phyloP scores from a whole-genome alignment of 2,113 vertebrate species.

The Propithecus coquereli region DNA sequence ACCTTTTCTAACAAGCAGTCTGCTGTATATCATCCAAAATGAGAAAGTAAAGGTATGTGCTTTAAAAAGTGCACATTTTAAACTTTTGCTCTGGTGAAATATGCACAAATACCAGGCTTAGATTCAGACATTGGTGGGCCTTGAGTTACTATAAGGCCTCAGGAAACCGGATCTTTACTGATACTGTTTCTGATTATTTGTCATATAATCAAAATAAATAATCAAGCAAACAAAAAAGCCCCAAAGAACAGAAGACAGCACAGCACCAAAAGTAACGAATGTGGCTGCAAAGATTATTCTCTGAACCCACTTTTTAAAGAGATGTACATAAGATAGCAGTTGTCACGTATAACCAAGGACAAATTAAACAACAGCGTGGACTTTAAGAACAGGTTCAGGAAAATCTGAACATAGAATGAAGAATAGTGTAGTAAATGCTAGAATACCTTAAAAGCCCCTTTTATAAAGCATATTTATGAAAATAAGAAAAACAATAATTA shows the following conservation, averaged over 20 bases:
- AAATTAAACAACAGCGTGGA: neutral
- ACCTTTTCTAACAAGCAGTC: constrained; percentile 60
- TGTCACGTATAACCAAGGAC: neutral
- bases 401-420: neutral
- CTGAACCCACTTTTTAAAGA: neutral
- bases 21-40: constrained; percentile 58
- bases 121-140: neutral
- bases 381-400: neutral
- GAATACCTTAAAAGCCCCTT: neutral
- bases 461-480: neutral
- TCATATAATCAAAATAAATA: neutral
- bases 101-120: neutral
- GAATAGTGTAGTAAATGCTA: neutral
- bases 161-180: neutral
- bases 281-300: neutral
- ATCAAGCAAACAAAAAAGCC: neutral
- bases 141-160: neutral
- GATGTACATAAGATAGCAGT: neutral
- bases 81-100: constrained; percentile 7
- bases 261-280: neutral
- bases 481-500: neutral
- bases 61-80: constrained; percentile 48
- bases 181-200: neutral
- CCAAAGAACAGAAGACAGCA: neutral
- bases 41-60: neutral